Evolutionary conservation across 2,888 invertebrate genomes (phyloP), one percentile per base, ranked within the genome.

Genomic region (Eucriotettix oculatus): DNA sequence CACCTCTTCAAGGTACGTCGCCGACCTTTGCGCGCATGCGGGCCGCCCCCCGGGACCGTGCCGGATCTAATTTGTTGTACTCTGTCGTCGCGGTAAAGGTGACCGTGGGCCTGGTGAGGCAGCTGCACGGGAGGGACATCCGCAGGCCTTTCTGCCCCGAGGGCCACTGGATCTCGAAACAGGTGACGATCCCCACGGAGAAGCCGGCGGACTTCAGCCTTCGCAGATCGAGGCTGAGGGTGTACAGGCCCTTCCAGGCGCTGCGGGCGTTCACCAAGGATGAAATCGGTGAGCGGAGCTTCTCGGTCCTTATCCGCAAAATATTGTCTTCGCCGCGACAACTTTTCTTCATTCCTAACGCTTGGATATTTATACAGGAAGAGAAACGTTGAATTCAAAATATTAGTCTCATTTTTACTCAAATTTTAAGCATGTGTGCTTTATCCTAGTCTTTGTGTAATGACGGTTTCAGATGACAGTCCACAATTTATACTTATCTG

Each of bases 121-220:
- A 87, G 66, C 76, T 97, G 62, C 87, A 96, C 74, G 86, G 85
- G 16, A 80, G 97, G 29, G 96, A 98, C 76, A 79, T 87, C 41
- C 81, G 97, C 41, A 79, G 90, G 58, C 81, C 81, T 57, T 90
- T 90, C 69, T 89, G 90, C 68, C 84, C 85, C 0, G 78, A 79
- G 1, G 77, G 78, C 0, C 83, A 85, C 68, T 89, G 89, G 87
- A 79, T 85, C 9, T 74, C 78, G 14, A 68, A 70, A 41, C 71
- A 74, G 52, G 71, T 76, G 52, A 73, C 75, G 56, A 74, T 80
- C 61, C 76, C 78, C 0, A 67, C 79, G 57, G 78, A 79, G 61
- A 74, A 77, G 44, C 79, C 79, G 0, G 76, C 76, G n/a, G 79
- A 79, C 67, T 74, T 79, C 56, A 76, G 78, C 0, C 69, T 79